Percentiles rank a stretch among this genome's conserved stretches.
phyloP scores from a whole-genome alignment of 2,797 vertebrate genomes.

The Diceros bicornis region DNA sequence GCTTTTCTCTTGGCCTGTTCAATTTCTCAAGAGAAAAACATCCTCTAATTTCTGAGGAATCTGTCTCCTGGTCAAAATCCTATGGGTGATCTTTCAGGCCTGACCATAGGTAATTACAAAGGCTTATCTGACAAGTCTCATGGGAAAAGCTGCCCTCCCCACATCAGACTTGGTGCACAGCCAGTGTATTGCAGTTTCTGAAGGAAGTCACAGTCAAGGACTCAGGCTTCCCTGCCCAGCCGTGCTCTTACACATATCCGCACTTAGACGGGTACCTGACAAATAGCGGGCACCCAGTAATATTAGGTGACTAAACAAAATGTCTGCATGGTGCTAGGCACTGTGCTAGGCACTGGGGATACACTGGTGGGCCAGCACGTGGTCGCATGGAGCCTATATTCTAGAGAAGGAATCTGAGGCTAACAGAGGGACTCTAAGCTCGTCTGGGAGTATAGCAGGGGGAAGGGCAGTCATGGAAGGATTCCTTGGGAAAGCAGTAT shows the following conservation, averaged over 20 bases:
- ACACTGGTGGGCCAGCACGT: not conserved
- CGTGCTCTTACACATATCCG: not conserved
- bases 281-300: not conserved
- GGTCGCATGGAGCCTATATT: not conserved
- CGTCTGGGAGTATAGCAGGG: fast-evolving
- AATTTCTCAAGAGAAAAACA: not conserved
- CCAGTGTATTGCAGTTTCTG: not conserved
- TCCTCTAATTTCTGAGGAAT: not conserved
- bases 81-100: not conserved
- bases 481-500: not conserved
- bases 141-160: not conserved
- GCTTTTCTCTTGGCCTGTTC: not conserved
- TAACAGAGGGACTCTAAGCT: not conserved
- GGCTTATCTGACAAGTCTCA: not conserved
- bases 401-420: not conserved
- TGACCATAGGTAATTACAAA: not conserved
- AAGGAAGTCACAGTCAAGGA: not conserved
- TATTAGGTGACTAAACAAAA: not conserved
- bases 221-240: not conserved
- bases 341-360: not conserved
- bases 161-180: not conserved
- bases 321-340: not conserved
- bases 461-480: not conserved
- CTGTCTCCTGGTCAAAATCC: not conserved
- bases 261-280: not conserved